Evolutionary conservation across 2,797 vertebrate genomes (phyloP).

Genomic region (Acanthurus lineatus): DNA sequence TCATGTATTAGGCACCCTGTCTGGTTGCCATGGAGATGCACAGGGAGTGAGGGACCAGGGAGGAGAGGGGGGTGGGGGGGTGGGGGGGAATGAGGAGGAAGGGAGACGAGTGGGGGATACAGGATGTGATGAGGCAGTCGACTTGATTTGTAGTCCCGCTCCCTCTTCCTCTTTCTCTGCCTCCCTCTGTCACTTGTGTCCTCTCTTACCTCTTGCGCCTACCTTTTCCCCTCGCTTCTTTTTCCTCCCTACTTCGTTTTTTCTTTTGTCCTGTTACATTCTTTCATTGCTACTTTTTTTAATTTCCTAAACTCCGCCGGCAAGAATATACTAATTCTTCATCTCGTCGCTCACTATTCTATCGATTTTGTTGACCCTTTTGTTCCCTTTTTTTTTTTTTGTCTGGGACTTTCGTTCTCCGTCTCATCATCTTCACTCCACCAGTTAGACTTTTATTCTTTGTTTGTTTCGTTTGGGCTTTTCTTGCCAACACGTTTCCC

Average conservation of each 20-base stretch:
- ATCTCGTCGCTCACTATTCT: background rate
- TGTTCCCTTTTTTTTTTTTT: slow-evolving; percentile 28
- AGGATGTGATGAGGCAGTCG: slow-evolving; percentile 81
- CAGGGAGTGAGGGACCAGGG: slow-evolving; percentile 76
- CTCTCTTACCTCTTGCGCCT: slow-evolving; percentile 39
- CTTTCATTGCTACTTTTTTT: slow-evolving; percentile 25
- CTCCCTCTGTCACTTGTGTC: slow-evolving; percentile 69
- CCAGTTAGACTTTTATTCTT: slow-evolving; percentile 44
- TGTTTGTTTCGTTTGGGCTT: slow-evolving; percentile 48
- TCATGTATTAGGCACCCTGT: slow-evolving; percentile 89
- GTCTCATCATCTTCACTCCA: slow-evolving; percentile 6
- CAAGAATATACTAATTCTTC: slow-evolving; percentile 27
- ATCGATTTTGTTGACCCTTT: slow-evolving; percentile 49
- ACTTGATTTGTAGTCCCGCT: slow-evolving; percentile 84
- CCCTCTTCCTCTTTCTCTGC: slow-evolving; percentile 63
- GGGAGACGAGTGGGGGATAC: slow-evolving; percentile 77
- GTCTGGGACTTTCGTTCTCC: slow-evolving; percentile 4
- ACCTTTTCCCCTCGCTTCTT: slow-evolving; percentile 5
- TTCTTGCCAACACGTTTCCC: slow-evolving; percentile 38
- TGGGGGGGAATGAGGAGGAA: slow-evolving; percentile 39
- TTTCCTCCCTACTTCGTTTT: slow-evolving; percentile 26
- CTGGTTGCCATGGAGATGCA: slow-evolving; percentile 89
- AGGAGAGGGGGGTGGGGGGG: slow-evolving; percentile 54
- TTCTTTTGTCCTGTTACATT: background rate
- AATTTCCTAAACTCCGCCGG: slow-evolving; percentile 48